Evolutionary conservation across 2,797 vertebrate species (phyloP), one percentile per base, ranked within the genome.

Genomic region (Smutsia temminckii): DNA sequence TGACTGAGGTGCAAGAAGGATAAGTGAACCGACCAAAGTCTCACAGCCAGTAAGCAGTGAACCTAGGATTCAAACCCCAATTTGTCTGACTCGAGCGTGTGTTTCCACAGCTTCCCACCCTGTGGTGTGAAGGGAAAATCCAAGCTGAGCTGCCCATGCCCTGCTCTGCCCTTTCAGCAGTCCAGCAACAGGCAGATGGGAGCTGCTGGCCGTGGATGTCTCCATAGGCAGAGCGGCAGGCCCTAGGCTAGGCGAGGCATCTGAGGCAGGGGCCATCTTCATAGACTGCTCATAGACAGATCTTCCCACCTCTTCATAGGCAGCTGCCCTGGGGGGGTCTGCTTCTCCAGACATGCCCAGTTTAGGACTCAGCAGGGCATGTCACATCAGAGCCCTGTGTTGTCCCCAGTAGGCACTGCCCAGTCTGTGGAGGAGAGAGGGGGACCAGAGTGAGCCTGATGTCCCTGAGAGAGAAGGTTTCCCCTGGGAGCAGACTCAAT

Each of bases 281-380:
- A 16, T 2, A 25, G 37, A 49, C 34, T 0, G 1, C 9, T 25
- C 37, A 46, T 21, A 16, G 18, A 8, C 46, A 17, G 32, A n/a
- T 3, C 66, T 42, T 20, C 40, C 72, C 8, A 1, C 64, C 23
- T 29, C 55, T 59, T 59, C 57, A 51, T 5, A 23, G 51, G 59
- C 14, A n/a, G 6, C 64, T 46, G 34, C 16, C 25, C 53, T 25
- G 40, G 4, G 20, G n/a, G 20, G n/a, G 57, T 17, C 83, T 14
- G 34, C 84, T 79, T 23, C 84, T 79, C 83, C 66, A 37, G 16
- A 78, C 18, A 6, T 25, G 68, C 25, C 51, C 37, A 3, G 7
- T 5, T 49, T 21, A 78, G 51, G 61, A 13, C 40, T 32, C 25
- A 1, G 12, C 64, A 61, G 53, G 23, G 25, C 6, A 0, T 13